A percentile compares a stretch with the other conserved stretches of the same genome.
phyloP scores from a whole-genome alignment of 1,140 invertebrate species.

The Eciton burchellii region DNA sequence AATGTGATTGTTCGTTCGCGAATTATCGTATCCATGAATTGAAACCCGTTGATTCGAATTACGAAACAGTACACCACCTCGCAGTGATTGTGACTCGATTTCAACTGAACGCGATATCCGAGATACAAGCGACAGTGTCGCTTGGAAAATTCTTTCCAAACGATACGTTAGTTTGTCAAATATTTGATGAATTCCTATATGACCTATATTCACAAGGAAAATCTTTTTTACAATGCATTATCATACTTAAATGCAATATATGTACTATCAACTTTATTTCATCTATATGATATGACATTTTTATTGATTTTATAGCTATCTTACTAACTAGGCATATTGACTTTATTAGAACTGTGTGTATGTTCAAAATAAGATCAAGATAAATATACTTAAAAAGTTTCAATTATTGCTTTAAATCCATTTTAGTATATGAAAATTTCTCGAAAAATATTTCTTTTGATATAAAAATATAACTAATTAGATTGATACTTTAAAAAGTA shows the following conservation, averaged over 20 bases:
- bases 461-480: no score
- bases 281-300: not conserved
- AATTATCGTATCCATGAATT: conserved; percentile 54
- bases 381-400: no score
- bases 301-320: conserved; percentile 12
- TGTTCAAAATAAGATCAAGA: not conserved
- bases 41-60: conserved; percentile 71
- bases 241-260: conserved; percentile 21
- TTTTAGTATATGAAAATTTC: no score
- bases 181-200: conserved; percentile 7
- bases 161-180: conserved; percentile 37
- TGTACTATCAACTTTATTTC: conserved; percentile 26
- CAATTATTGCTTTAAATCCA: no score
- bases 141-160: conserved; percentile 45
- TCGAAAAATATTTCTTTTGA: no score
- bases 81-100: conserved; percentile 61
- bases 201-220: conserved; percentile 4
- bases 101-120: conserved; percentile 65
- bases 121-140: conserved; percentile 67
- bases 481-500: no score
- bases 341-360: not conserved
- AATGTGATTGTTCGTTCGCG: conserved; percentile 53
- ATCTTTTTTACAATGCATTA: conserved; percentile 31
- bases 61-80: conserved; percentile 70
- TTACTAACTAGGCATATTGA: not conserved